Conservation (phyloP, 2,113 vertebrate species). For the Eolophus roseicapilla region DNA sequence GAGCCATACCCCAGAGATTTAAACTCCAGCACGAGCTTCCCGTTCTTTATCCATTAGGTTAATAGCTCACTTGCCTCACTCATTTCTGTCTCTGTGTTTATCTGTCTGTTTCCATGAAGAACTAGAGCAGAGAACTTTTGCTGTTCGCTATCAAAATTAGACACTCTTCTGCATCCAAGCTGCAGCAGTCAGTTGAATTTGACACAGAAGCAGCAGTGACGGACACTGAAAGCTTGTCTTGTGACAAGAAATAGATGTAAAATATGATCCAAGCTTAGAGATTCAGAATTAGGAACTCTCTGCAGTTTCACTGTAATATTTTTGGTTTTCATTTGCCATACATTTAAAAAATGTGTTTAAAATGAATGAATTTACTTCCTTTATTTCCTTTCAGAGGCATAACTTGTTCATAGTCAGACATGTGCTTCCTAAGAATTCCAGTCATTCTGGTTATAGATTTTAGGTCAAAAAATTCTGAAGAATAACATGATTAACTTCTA, state of each 20-base stretch:
- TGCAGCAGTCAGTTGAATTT: not conserved
- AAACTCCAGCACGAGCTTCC: not conserved
- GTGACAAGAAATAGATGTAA: not conserved
- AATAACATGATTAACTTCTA: conserved; percentile 6
- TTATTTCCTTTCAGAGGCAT: not conserved
- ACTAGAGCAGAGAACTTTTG: not conserved
- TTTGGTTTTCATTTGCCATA: not conserved
- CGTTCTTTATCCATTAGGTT: not conserved
- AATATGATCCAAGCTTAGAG: not conserved
- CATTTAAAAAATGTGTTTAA: not conserved
- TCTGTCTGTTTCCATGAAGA: not conserved
- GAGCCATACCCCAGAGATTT: conserved; percentile 23
- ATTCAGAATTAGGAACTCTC: not conserved
- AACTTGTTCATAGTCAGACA: not conserved
- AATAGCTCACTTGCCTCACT: conserved; percentile 7
- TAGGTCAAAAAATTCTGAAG: not conserved
- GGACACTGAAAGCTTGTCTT: not conserved
- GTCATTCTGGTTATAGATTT: not conserved
- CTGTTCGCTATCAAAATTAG: not conserved
- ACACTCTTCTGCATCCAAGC: not conserved
- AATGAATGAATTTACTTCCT: not conserved
- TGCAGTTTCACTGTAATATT: not conserved
- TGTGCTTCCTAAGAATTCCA: not conserved
- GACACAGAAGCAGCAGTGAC: not conserved
- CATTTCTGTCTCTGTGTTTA: not conserved